phyloP scores from a whole-genome alignment of 2,888 invertebrate genomes.

The Phragmatobia fuliginosa region DNA sequence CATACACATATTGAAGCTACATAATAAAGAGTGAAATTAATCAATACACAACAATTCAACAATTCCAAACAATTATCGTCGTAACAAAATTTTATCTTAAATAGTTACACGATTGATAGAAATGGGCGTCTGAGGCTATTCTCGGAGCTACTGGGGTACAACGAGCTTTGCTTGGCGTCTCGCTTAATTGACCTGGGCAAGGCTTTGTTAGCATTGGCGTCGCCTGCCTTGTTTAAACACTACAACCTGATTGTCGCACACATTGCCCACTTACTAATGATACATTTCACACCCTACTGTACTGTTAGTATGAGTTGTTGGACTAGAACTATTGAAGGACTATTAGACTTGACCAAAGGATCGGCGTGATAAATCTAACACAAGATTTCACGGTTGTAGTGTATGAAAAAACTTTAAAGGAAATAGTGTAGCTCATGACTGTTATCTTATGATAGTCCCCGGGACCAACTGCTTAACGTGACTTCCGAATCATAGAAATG shows the following conservation, averaged over 20 bases:
- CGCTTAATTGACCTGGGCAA: slow-evolving; percentile 68
- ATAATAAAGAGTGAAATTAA: not conserved
- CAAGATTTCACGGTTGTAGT: not conserved
- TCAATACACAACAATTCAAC: slow-evolving; percentile 12
- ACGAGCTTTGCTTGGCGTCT: slow-evolving; percentile 53
- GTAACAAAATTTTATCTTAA: slow-evolving; percentile 13
- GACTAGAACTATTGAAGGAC: not conserved
- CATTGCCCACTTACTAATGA: slow-evolving; percentile 51
- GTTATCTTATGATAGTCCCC: too few species aligned
- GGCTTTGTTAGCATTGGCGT: slow-evolving; percentile 70
- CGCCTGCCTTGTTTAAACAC: slow-evolving; percentile 67
- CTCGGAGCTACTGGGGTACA: slow-evolving; percentile 27
- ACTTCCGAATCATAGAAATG: too few species aligned
- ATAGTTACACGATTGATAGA: slow-evolving; percentile 22
- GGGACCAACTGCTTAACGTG: too few species aligned
- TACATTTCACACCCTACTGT: slow-evolving; percentile 6
- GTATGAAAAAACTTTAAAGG: not conserved
- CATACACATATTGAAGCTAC: not conserved
- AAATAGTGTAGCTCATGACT: not conserved
- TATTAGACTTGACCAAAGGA: not conserved
- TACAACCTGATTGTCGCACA: slow-evolving; percentile 61
- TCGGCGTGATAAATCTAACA: not conserved
- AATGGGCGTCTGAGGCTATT: slow-evolving; percentile 26
- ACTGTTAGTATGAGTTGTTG: not conserved
- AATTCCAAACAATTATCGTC: too few species aligned